Evolutionary conservation across 1,140 invertebrate genomes (phyloP), one percentile per base, ranked within the genome.

Genomic region (Halesus radiatus): DNA sequence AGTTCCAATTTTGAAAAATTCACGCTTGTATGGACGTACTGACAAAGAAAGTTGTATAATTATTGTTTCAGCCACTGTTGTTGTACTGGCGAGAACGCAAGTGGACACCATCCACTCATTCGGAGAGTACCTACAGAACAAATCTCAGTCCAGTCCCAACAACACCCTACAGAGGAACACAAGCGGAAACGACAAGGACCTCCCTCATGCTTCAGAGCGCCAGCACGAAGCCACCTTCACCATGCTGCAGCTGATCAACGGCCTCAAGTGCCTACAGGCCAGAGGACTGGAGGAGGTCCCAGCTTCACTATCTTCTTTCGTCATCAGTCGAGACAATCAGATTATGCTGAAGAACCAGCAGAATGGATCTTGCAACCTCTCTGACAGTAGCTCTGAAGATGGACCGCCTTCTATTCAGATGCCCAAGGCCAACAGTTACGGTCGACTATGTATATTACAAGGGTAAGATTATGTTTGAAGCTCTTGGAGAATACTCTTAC

Each of bases 231-330:
- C 89, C 64, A 89, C 88, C 66, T 95, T 97, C 84, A 91, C 96
- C 52, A 90, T 96, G 86, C 88, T 96, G 62, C 95, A 97, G 86
- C 88, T 96, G 54, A 93, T 96, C 1, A 95, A 94, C 80, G 94
- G 94, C 0, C 87, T 96, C 56, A 96, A 96, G 85, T 93, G 92
- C 84, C 89, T 97, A n/a, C 95, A 96, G 86, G 94, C 95, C 3
- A 92, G 95, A 76, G 95, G 95, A 3, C 92, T 96, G 20, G 95
- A 96, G 84, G 94, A 96, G 84, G 90, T 94, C 15, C 91, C 94
- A 0, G 88, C 92, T 26, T 92, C 91, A 79, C 85, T 96, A 45
- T 92, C 91, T 45, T 92, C 93, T 60, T 92, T 94, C 80, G 90
- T 94, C 0, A 88, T 93, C 1, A 88, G 92, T 68, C 89, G 90